Evolutionary conservation across 2,888 invertebrate species (phyloP).

Genomic region (Andrena fulva): DNA sequence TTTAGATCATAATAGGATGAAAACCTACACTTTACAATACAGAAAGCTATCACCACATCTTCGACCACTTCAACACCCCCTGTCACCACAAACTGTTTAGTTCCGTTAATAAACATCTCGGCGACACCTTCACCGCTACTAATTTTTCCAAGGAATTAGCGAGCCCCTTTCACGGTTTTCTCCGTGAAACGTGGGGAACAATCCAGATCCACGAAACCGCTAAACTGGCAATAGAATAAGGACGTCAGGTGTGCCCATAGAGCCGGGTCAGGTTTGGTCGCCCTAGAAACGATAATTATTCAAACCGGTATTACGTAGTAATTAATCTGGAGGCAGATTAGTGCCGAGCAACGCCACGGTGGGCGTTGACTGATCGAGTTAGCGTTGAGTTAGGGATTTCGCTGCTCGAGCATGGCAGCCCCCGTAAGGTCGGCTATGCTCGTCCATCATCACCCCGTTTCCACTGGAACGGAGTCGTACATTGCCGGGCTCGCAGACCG

Average conservation of each 20-base stretch:
- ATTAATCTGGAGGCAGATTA: constrained; percentile 83
- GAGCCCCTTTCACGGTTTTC: neutral
- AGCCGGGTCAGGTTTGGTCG: constrained; percentile 58
- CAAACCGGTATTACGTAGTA: constrained; percentile 79
- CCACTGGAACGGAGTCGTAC: constrained; percentile 53
- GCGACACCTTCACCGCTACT: neutral
- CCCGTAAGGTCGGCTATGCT: constrained; percentile 73
- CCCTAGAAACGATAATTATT: constrained; percentile 79
- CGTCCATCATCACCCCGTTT: constrained; percentile 80
- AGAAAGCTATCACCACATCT: neutral
- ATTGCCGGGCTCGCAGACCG: constrained; percentile 70
- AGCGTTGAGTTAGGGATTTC: constrained; percentile 83
- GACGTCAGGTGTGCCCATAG: constrained; percentile 47
- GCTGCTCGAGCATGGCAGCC: constrained; percentile 81
- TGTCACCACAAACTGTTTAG: neutral
- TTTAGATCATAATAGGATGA: too few relatives aligned
- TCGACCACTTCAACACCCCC: neutral
- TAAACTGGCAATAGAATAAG: constrained; percentile 35
- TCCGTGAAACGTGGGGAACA: constrained; percentile 14
- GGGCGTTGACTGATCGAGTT: constrained; percentile 84
- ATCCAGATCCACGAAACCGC: constrained; percentile 35
- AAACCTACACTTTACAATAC: too few relatives aligned
- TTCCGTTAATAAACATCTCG: neutral
- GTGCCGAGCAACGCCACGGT: constrained; percentile 77
- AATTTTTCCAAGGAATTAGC: constrained; percentile 15